Percentiles rank a stretch among this genome's conserved stretches.
phyloP scores from a whole-genome alignment of 1,140 invertebrate genomes.

The Nasonia giraulti region DNA sequence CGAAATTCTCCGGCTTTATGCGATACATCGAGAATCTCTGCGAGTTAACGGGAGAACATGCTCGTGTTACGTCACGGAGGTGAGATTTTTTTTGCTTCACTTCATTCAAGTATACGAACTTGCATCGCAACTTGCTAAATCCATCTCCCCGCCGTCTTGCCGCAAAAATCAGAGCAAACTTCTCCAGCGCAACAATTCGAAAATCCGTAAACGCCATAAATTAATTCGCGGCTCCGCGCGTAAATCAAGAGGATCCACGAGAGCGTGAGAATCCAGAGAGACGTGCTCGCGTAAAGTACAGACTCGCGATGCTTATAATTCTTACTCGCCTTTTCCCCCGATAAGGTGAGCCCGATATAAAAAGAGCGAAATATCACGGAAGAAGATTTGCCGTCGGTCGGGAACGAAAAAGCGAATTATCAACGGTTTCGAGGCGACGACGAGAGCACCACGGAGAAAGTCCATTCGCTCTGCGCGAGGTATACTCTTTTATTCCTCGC shows the following conservation, averaged over 20 bases:
- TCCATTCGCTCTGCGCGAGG: slow-evolving; percentile 51
- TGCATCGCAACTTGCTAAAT: too few relatives aligned
- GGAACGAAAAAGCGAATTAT: slow-evolving; percentile 58
- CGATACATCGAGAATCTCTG: slow-evolving; percentile 34
- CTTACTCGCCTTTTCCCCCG: background rate
- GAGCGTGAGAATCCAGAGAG: slow-evolving; percentile 3
- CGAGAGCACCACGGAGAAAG: slow-evolving; percentile 51
- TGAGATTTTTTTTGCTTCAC: too few relatives aligned
- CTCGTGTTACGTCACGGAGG: too few relatives aligned
- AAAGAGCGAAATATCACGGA: slow-evolving; percentile 49
- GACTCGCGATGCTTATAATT: slow-evolving; percentile 22
- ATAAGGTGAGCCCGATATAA: slow-evolving; percentile 13
- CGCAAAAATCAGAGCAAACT: background rate
- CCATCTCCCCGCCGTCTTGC: too few relatives aligned
- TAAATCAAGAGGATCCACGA: background rate
- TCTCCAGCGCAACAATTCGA: background rate
- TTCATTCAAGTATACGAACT: too few relatives aligned
- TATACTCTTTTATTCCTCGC: slow-evolving; percentile 12
- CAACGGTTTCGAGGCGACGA: slow-evolving; percentile 52
- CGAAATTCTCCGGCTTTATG: slow-evolving; percentile 36
- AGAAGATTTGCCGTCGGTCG: slow-evolving; percentile 39
- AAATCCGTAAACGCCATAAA: slow-evolving; percentile 19
- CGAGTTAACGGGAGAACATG: background rate
- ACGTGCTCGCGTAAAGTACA: background rate
- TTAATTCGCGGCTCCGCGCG: background rate